phyloP scores from a whole-genome alignment of 2,888 invertebrate genomes.

The Trilocha varians region DNA sequence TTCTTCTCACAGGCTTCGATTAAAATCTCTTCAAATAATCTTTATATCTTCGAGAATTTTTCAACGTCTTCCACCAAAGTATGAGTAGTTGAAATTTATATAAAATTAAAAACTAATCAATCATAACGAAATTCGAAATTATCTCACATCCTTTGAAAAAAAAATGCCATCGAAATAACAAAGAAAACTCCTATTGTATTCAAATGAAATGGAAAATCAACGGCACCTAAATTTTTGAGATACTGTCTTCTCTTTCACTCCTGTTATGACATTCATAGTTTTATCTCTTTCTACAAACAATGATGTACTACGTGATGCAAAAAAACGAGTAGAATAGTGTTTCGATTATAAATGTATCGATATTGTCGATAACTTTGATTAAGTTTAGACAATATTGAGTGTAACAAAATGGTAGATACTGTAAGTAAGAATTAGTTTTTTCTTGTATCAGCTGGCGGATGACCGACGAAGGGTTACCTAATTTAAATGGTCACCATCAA shows the following conservation, averaged over 20 bases:
- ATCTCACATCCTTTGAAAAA: constrained; percentile 10
- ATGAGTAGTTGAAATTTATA: too few species aligned
- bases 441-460: too few species aligned
- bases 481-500: too few species aligned
- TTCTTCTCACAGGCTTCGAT: too few species aligned
- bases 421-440: too few species aligned
- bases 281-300: constrained; percentile 65
- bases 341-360: constrained; percentile 21
- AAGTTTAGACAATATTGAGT: constrained; percentile 13
- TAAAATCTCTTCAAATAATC: too few species aligned
- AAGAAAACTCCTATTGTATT: constrained; percentile 40
- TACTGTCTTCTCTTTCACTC: constrained; percentile 31
- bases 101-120: too few species aligned
- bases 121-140: too few species aligned
- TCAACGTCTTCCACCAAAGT: too few species aligned
- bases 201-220: constrained; percentile 43
- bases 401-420: too few species aligned
- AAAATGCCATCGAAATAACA: constrained; percentile 23
- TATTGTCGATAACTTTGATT: constrained; percentile 32
- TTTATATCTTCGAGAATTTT: too few species aligned
- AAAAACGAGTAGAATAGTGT: constrained; percentile 48
- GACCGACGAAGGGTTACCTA: too few species aligned
- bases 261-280: constrained; percentile 17
- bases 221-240: constrained; percentile 25
- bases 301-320: constrained; percentile 60